Evolutionary conservation across 2,797 vertebrate species (phyloP), one percentile per base, ranked within the genome.

Genomic region (Anguilla anguilla): DNA sequence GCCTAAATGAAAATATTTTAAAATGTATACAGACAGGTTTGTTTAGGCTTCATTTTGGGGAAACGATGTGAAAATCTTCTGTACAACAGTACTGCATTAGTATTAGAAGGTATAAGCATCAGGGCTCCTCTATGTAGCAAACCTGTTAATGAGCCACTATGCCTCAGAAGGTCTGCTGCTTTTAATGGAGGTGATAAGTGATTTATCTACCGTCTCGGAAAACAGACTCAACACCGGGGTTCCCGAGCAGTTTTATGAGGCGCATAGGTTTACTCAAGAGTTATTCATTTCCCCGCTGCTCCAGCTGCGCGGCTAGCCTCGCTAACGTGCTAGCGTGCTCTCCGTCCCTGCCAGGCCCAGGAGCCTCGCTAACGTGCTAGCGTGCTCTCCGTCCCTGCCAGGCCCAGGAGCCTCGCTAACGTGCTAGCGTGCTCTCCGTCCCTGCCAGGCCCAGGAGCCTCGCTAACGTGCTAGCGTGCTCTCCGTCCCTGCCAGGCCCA

Each of bases 311-410:
- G 67, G 49, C 31, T 49, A 57, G 55, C 85, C 61, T 7, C n/a
- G 22, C 61, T n/a, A 67, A 61, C 17, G 91, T 91, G 28, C 72
- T 82, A 94, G 94, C 88, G 77, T 86, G 82, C 83, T 88, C 92
- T 94, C 92, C 94, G 93, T 94, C 95, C 90, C 90, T 82, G 93
- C 92, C 93, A 94, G 94, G 91, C 93, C 92, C 93, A 93, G 93
- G 91, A 91, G 91, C 92, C 91, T 96, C 93, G 94, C 95, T 94
- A 94, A 89, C 89, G 91, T 92, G 39, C 39, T 39, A 39, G 39
- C 39, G 39, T 0, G 39, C 39, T 2, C 39, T 39, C 39, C 39
- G 39, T 39, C 39, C 39, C 39, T 39, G 39, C 39, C 39, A 39
- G 39, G 39, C 39, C 39, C 39, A 39, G 39, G 39, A 39, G 39